phyloP scores from a whole-genome alignment of 30 jellyfish, hydroid and myxozoan genomes.

The Pelagia noctiluca region DNA sequence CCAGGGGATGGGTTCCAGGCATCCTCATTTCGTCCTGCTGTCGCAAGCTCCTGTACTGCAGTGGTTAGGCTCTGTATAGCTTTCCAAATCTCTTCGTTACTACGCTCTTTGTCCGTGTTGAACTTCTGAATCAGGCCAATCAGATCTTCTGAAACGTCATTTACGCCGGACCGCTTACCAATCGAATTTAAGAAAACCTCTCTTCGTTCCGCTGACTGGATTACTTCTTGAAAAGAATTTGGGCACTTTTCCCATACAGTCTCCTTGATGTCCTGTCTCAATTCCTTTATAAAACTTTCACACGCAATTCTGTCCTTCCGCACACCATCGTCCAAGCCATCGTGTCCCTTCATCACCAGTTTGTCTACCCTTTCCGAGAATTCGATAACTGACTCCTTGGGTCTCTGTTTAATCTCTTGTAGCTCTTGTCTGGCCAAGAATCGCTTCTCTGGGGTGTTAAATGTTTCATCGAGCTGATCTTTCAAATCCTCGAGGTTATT shows the following conservation, averaged over 20 bases:
- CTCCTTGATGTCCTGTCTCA: constrained; percentile 18
- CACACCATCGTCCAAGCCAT: constrained; percentile 13
- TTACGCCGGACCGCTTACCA: constrained; percentile 8
- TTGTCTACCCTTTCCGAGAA: constrained; percentile 9
- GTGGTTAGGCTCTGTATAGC: constrained; percentile 6
- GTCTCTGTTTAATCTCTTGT: constrained; percentile 10
- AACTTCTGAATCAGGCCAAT: constrained; percentile 11
- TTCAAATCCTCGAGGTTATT: neutral
- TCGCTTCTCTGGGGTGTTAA: neutral
- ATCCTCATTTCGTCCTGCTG: neutral
- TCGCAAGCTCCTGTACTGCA: constrained; percentile 6
- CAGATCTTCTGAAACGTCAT: constrained; percentile 8
- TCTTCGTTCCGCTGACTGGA: constrained; percentile 12
- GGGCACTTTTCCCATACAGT: constrained; percentile 21
- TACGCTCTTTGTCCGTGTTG: neutral
- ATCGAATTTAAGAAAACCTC: neutral
- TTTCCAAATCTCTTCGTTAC: constrained; percentile 2
- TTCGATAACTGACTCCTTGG: neutral
- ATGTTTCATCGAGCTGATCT: constrained; percentile 6
- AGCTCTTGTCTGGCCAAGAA: constrained; percentile 5
- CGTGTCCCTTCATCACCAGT: constrained; percentile 12
- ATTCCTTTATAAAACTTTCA: no score
- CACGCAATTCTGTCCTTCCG: no score
- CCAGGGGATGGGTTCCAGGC: constrained; percentile 1
- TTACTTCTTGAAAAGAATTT: neutral